Conservation (phyloP, 2,113 vertebrate species). For the Eidolon helvum region DNA sequence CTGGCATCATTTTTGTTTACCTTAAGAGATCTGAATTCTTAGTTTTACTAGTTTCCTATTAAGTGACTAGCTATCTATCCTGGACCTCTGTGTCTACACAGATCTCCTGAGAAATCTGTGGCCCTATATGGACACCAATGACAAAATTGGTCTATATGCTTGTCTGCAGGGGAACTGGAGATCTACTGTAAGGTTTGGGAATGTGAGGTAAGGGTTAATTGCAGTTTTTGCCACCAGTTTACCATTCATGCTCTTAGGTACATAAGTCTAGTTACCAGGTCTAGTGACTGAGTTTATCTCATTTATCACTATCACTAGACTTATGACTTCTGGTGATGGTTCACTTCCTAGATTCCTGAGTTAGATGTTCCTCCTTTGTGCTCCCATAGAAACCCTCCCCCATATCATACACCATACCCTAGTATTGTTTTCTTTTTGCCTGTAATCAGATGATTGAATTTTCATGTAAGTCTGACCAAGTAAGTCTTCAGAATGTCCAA, state of each 20-base stretch:
- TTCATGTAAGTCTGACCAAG: background rate
- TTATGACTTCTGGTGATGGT: background rate
- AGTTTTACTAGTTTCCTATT: background rate
- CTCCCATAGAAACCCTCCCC: background rate
- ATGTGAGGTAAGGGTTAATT: background rate
- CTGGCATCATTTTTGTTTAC: background rate
- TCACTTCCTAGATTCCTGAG: background rate
- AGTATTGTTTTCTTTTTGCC: background rate
- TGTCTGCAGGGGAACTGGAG: background rate
- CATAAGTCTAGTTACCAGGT: background rate
- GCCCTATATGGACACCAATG: background rate
- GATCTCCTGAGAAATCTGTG: background rate
- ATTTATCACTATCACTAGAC: background rate
- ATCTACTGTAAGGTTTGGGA: background rate
- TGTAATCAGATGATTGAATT: background rate
- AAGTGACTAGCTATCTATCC: background rate
- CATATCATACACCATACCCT: background rate
- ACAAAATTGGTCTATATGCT: background rate
- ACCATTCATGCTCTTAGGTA: background rate
- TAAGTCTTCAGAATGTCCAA: slow-evolving; percentile 1
- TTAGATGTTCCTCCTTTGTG: background rate
- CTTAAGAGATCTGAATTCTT: background rate
- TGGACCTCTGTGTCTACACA: background rate
- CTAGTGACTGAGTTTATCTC: background rate
- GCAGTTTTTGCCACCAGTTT: background rate